Base-by-base conservation (phyloP, 2,797 vertebrate species). In the Myotis planiceps region DNA sequence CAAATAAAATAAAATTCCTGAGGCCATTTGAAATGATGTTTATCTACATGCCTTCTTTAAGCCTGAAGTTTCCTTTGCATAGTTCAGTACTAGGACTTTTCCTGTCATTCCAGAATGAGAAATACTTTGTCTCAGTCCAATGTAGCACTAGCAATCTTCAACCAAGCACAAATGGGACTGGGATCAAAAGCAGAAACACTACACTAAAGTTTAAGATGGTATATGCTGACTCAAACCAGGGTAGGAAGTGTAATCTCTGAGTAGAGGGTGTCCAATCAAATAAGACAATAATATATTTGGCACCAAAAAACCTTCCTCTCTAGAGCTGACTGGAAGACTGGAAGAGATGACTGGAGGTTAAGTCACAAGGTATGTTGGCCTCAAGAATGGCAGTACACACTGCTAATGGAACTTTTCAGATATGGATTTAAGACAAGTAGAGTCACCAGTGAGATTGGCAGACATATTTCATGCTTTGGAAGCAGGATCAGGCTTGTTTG, bases 1-100 rank as follows among this genome's bases (percentile, higher is more conserved):
- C 32, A 88, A 92, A 88, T 92, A 90, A 94, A 94, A 81, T 19
- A 58, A 65, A 96, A 88, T 76, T 87, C 51, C 63, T 63, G 81
- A 82, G 55, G 10, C 63, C 37, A 82, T 78, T 88, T 88, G 42
- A 79, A 79, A 53, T 45, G 58, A 55, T 78, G 9, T 90, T 79
- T 84, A 39, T 49, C 39, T 32, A 49, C 25, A 47, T 84, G 23
- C n/a, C 19, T 93, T 79, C 78, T 79, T 94, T 90, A n/a, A 87
- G 53, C 34, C 80, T 80, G 34, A 93, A 75, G 45, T 96, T 96
- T 88, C 39, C 42, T 96, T 92, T 47, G 10, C 23, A 75, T 84
- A 81, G 68, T 91, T 85, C 49, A 74, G 68, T 42, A 45, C 49
- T 78, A 78, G 45, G 49, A 72, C 69, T 45, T 65, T 94, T 88